Base-by-base conservation (phyloP, 2,888 invertebrate species). In the Ophion obscuratus region DNA sequence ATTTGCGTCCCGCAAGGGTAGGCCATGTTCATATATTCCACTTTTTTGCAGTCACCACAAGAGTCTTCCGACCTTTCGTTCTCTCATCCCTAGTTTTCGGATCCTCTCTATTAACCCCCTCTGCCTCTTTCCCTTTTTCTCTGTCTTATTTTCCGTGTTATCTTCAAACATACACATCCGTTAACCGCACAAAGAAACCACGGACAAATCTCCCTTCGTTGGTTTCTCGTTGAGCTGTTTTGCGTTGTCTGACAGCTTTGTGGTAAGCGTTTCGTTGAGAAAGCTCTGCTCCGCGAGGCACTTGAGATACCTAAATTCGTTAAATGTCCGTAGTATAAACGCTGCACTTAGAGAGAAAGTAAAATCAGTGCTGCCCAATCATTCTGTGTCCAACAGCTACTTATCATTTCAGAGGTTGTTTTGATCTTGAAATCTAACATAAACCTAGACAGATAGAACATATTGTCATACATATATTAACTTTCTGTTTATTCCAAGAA, bases 181-280 rank as follows among this genome's bases (percentile, higher is more conserved):
- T 44, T 9, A 73, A 81, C 44, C 61, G 14, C 81, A 77, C 80
- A 68, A 81, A 86, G 76, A 70, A 86, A 86, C 85, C 73, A 44
- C 80, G 20, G 24, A 68, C 24, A 74, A 81, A 83, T 83, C 76
- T 73, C 83, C 61, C 73, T 68, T 71, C 61, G 73, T 81, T 47
- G 36, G 74, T 81, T 77, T 81, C 77, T 83, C 81, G 70, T 86
- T 83, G 81, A 83, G 76, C 83, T 74, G 27, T 57, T 59, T 59
- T 67, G n/a, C 36, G 59, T 62, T n/a, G 27, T 77, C n/a, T 47
- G 59, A n/a, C 27, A 44, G 59, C 47, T 44, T 61, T 68, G 66
- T n/a, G n/a, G 53, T 24, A 24, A 73, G 53, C 53, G 17, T 64
- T 70, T 61, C 67, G 44, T 62, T 20, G 44, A 64, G 53, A 83